These are phyloP conservation scores for Tethea ocularis DNA, from an alignment of 2,888 invertebrate genomes.

Conservation along the genomic window DNA sequence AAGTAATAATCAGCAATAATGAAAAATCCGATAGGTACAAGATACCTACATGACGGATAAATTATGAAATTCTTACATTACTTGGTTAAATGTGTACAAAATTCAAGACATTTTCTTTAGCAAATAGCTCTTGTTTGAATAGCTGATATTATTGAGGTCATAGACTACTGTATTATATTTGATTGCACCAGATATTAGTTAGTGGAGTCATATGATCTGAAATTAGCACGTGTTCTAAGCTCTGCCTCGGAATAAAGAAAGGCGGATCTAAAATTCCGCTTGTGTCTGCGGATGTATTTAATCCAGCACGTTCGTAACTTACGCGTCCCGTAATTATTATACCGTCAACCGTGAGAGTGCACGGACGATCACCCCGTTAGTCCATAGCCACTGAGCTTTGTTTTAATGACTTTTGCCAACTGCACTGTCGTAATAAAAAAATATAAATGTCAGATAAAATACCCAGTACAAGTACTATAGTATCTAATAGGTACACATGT, in stretches of 20 bases:
- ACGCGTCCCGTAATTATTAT: conserved; percentile 56
- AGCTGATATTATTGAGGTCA: too few species aligned
- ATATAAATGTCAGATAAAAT: background rate
- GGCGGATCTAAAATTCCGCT: background rate
- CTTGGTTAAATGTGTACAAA: background rate
- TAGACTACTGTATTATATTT: too few species aligned
- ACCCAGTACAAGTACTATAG: background rate
- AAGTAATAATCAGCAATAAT: background rate
- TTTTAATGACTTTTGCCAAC: conserved; percentile 55
- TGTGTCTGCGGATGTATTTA: background rate
- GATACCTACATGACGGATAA: background rate
- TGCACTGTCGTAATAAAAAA: conserved; percentile 16
- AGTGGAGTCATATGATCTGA: background rate
- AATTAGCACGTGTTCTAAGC: background rate
- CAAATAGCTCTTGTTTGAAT: too few species aligned
- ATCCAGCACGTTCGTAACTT: conserved; percentile 19
- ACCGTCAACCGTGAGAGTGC: conserved; percentile 64
- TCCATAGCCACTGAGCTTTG: conserved; percentile 58
- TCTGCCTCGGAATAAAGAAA: background rate
- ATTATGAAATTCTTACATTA: background rate
- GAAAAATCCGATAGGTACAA: background rate
- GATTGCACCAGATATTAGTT: too few species aligned
- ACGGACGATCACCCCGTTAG: conserved; percentile 69
- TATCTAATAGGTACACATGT: too few species aligned
- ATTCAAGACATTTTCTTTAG: too few species aligned